Percentiles rank a stretch among this genome's conserved stretches.
Conservation (phyloP, 2,113 vertebrate species). For the Arizona elegans region DNA sequence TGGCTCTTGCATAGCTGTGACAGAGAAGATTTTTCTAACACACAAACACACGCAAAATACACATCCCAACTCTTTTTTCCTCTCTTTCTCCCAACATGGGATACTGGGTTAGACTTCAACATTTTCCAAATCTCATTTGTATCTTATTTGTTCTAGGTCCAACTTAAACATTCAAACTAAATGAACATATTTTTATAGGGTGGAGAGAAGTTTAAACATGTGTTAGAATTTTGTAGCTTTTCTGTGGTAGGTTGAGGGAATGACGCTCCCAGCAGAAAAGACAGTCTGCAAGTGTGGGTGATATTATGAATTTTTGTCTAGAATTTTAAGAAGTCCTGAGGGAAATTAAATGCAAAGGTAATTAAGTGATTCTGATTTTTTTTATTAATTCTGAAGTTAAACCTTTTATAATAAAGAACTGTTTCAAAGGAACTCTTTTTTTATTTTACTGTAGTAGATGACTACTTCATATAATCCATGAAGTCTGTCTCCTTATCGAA, state of each 20-base stretch:
- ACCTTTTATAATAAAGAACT: conserved; percentile 19
- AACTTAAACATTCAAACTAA: conserved; percentile 56
- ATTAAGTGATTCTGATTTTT: background rate
- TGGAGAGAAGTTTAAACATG: background rate
- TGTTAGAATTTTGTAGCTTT: accelerated
- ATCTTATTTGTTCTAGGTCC: conserved; percentile 27
- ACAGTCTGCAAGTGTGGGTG: background rate
- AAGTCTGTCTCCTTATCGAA: conserved; percentile 24
- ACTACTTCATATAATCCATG: conserved; percentile 12
- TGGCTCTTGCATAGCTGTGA: background rate
- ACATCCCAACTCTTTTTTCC: background rate
- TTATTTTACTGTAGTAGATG: background rate
- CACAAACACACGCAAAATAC: background rate
- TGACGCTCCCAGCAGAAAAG: background rate
- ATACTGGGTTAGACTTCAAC: conserved; percentile 34
- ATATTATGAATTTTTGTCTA: background rate
- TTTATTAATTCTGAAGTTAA: background rate
- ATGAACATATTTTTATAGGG: conserved; percentile 23
- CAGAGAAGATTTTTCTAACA: background rate
- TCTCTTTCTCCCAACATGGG: conserved; percentile 22
- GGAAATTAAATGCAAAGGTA: conserved; percentile 13
- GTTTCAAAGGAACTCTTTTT: background rate
- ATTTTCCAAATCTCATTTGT: conserved; percentile 38
- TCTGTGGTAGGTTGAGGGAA: background rate
- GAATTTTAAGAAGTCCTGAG: background rate